Evolutionary conservation across 2,888 invertebrate species (phyloP).

Genomic region (Protonemura montana): DNA sequence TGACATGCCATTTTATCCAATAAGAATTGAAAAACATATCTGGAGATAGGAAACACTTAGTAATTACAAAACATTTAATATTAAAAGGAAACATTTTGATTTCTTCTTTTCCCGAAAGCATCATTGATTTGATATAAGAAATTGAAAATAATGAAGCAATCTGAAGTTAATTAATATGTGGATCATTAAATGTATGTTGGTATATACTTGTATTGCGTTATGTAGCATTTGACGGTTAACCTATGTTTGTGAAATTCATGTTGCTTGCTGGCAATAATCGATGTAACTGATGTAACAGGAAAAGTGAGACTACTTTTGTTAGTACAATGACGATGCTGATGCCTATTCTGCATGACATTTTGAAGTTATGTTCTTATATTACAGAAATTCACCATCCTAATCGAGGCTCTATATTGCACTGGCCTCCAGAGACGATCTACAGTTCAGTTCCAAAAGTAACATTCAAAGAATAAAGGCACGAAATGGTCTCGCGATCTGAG

Average conservation of each 20-base stretch:
- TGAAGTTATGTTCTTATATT: neutral
- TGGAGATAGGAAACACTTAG: neutral
- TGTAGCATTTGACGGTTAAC: neutral
- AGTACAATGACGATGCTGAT: neutral
- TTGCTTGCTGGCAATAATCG: neutral
- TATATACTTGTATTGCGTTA: neutral
- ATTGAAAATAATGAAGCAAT: neutral
- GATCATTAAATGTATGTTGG: neutral
- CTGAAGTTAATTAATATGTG: neutral
- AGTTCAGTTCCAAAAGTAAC: neutral
- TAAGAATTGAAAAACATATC: neutral
- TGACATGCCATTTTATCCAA: neutral
- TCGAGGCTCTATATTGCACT: neutral
- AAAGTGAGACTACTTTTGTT: neutral
- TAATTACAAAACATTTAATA: neutral
- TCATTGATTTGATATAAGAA: neutral
- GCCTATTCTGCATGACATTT: neutral
- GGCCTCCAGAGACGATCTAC: neutral
- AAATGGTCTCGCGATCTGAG: conserved; percentile 7
- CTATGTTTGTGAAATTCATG: neutral
- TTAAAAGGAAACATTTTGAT: neutral
- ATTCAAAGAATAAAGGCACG: conserved; percentile 12
- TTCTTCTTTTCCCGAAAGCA: neutral
- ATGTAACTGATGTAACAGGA: neutral
- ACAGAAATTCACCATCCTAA: neutral